These are phyloP conservation scores for Cylas formicarius DNA, from an alignment of 1,140 invertebrate species.

Conservation along the genomic window DNA sequence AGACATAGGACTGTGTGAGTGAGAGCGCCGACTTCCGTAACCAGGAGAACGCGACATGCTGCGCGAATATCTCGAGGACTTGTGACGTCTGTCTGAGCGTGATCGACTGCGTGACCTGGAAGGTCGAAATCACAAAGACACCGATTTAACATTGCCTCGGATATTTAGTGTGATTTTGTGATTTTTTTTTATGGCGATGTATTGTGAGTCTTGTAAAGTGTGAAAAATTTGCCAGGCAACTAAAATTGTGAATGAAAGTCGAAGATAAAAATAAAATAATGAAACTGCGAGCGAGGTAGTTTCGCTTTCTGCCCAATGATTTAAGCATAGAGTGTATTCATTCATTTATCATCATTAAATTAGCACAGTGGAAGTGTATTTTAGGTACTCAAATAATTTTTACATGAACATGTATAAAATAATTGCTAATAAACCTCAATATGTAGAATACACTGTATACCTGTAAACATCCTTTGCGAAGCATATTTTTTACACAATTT, in stretches of 20 bases:
- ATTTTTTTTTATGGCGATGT: neutral
- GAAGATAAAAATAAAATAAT: conserved; percentile 3
- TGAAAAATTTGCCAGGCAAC: neutral
- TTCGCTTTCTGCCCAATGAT: neutral
- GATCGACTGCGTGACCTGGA: conserved; percentile 45
- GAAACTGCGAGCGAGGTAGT: no score
- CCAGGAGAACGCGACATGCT: conserved; percentile 49
- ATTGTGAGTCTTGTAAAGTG: neutral
- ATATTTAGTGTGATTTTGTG: conserved; percentile 4
- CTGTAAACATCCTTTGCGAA: neutral
- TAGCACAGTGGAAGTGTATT: neutral
- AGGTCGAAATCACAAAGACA: conserved; percentile 19
- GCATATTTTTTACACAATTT: neutral
- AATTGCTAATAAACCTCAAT: neutral
- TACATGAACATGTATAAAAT: neutral
- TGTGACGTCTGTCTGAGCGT: conserved; percentile 44
- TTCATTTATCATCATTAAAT: neutral
- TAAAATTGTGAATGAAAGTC: neutral
- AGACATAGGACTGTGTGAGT: conserved; percentile 52
- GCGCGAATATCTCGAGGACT: conserved; percentile 44
- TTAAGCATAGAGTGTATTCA: neutral
- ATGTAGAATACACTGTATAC: no score
- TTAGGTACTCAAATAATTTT: conserved; percentile 2
- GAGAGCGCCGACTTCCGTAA: conserved; percentile 43
- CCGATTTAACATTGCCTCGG: conserved; percentile 8